Evolutionary conservation across 1,140 invertebrate genomes (phyloP).

Genomic region (Platyscapa corneri): DNA sequence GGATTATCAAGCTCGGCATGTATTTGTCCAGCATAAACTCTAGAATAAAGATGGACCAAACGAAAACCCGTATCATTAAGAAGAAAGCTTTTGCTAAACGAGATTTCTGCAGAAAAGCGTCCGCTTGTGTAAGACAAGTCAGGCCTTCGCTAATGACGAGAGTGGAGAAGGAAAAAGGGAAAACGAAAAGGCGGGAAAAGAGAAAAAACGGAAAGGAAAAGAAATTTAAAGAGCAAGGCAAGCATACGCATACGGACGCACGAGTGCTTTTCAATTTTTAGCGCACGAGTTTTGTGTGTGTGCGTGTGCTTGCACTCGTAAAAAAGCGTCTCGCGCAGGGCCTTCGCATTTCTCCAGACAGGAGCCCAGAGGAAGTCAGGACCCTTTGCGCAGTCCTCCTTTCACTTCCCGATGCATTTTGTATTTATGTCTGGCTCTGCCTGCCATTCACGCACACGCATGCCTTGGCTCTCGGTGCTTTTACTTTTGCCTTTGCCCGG

Average conservation of each 20-base stretch:
- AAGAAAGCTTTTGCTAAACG: not conserved
- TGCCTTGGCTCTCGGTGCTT: not conserved
- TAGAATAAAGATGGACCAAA: too few relatives aligned
- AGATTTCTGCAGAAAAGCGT: not conserved
- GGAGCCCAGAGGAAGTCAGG: not conserved
- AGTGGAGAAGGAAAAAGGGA: not conserved
- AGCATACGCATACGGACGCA: not conserved
- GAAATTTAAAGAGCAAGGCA: too few relatives aligned
- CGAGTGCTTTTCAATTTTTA: constrained; percentile 26
- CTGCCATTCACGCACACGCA: constrained; percentile 11
- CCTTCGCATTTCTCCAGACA: too few relatives aligned
- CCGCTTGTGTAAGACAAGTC: not conserved
- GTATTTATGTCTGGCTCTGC: constrained; percentile 62
- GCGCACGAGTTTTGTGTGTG: too few relatives aligned
- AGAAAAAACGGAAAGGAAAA: too few relatives aligned
- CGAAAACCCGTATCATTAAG: not conserved
- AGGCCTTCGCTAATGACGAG: not conserved
- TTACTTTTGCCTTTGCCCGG: not conserved
- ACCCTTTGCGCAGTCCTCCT: constrained; percentile 47
- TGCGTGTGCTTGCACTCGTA: too few relatives aligned
- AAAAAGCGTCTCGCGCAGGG: too few relatives aligned
- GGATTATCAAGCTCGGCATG: not conserved
- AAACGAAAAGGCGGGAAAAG: too few relatives aligned
- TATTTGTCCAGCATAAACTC: not conserved
- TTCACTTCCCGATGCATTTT: constrained; percentile 58